Percentiles rank a stretch among this genome's conserved stretches.
Conservation (phyloP, 2,113 vertebrate species). For the Acanthisitta chloris region DNA sequence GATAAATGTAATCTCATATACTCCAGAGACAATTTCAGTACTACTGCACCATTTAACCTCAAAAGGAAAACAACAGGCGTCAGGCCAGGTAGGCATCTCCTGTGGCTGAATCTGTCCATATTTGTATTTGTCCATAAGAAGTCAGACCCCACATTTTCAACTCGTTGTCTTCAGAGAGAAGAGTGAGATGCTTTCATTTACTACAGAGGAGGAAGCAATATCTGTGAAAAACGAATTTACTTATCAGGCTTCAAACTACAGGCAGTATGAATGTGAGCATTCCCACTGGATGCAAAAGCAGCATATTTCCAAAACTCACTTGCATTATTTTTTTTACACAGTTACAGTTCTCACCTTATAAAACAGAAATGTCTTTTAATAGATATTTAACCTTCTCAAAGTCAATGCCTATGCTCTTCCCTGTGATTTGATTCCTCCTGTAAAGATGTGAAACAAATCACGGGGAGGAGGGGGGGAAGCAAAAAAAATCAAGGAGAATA, state of each 20-base stretch:
- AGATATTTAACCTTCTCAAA: slow-evolving; percentile 29
- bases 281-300: not conserved
- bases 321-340: not conserved
- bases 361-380: not conserved
- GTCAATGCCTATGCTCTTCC: not conserved
- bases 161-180: not conserved
- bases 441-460: not conserved
- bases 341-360: not conserved
- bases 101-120: not conserved
- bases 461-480: not conserved
- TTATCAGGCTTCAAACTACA: slow-evolving; percentile 6
- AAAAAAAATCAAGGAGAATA: not conserved
- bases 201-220: not conserved
- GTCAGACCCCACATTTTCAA: not conserved
- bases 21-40: not conserved
- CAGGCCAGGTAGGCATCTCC: not conserved
- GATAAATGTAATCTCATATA: not conserved
- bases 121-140: not conserved
- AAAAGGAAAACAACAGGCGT: not conserved
- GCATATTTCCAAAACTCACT: not conserved
- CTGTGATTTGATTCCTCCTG: not conserved
- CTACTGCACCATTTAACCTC: not conserved
- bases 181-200: not conserved
- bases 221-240: slow-evolving; percentile 24
- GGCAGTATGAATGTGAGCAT: accelerated